Evolutionary conservation across 2,888 invertebrate species (phyloP), one percentile per base, ranked within the genome.

Genomic region (Lasioglossum lativentre): DNA sequence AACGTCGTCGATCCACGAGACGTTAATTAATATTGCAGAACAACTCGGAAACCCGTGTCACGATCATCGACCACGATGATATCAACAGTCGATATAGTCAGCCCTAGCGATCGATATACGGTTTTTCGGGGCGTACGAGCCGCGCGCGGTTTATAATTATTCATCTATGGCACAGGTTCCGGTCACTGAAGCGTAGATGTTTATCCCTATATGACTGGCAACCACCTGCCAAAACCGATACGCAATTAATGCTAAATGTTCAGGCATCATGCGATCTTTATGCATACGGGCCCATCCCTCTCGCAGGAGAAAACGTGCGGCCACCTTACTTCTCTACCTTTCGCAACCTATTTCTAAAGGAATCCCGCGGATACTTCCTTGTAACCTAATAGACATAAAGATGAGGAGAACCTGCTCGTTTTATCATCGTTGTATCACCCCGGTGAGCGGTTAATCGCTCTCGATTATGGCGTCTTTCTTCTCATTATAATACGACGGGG

Each of bases 141-240:
- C 78, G 45, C 34, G 70, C 82, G 83, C 82, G 83, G 75, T 89
- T 92, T 75, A 88, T 93, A 92, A 93, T 93, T 93, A 93, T 93
- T 93, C 93, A 92, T 93, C 90, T 89, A 89, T 90, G 87, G 86
- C 77, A 91, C 89, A 88, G 89, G 92, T 91, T 93, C 91, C 91
- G 92, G 92, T 92, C 86, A 91, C 88, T 84, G 92, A 89, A 84
- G n/a, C 86, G 91, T 84, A 93, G 93, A 93, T 93, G 90, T 90
- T 93, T 91, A 93, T 92, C 93, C n/a, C 90, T 91, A 90, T 92
- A 92, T 90, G 89, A 91, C 86, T 91, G 91, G 88, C 89, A 90
- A 89, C 91, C 93, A 93, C 93, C 93, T 93, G 93, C 93, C 93
- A 93, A 93, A 93, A 93, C 92, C 92, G 92, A 93, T 93, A 92